Base-by-base conservation (phyloP, 2,113 vertebrate species). In the Sorex araneus region DNA sequence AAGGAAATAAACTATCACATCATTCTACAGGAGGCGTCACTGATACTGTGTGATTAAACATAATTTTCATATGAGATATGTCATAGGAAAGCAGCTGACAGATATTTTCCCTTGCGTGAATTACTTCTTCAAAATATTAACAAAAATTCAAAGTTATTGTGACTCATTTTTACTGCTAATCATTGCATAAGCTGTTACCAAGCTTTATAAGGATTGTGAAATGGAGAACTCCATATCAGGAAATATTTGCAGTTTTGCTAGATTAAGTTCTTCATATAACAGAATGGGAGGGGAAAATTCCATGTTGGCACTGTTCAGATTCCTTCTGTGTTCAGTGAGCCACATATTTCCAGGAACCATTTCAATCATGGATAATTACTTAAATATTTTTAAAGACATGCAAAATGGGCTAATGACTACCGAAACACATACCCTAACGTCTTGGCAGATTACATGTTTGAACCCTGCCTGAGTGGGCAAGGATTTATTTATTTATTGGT, bases 61-160 rank as follows among this genome's bases (percentile, higher is more conserved):
- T 57, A 63, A 13, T 86, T 94, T 3, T 94, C 40, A n/a, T 0
- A 47, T 40, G 50, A 83, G 86, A 90, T 84, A 32, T 81, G 64
- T 91, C 57, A 88, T 85, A 92, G 69, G 47, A 87, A 87, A 69
- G 11, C 18, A 75, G 19, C 1, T 27, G 63, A 27, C 32, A 92
- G 6, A 90, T 93, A 74, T 23, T 43, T 85, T 71, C 21, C 8
- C 40, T 43, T 87, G 30, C 47, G 18, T 78, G 66, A 89, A 34
- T 74, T 54, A 91, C 40, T 71, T 69, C n/a, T 40, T 90, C 47
- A 87, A 70, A 95, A 74, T 73, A 87, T 3, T 92, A 70, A 77
- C 5, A 7, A 73, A 60, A 36, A 84, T 47, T 25, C 1, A 12
- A 40, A 64, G 21, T 45, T 36, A 43, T 84, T 92, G 77, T 75